Evolutionary conservation across 2,113 vertebrate species (phyloP).

Genomic region (Leucosticte australis): DNA sequence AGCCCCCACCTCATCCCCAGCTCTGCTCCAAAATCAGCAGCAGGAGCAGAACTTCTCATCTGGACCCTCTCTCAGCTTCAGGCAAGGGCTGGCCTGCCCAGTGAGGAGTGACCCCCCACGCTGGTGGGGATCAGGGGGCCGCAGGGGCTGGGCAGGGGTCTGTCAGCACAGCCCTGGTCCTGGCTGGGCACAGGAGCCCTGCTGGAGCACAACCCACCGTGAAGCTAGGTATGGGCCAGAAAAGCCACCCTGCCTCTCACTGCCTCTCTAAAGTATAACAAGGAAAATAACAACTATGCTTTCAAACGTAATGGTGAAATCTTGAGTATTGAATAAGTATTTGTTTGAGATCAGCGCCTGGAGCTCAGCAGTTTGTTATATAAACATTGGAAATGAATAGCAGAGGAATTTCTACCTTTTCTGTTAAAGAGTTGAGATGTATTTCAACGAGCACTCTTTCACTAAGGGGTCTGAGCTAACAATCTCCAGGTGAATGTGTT

Average conservation of each 20-base stretch:
- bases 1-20: neutral
- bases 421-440: neutral
- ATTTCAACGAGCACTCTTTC: neutral
- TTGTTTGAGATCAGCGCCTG: neutral
- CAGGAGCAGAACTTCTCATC: neutral
- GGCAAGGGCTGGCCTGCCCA: accelerated
- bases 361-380: neutral
- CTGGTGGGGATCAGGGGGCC: neutral
- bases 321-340: neutral
- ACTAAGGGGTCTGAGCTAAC: neutral
- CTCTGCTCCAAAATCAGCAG: neutral
- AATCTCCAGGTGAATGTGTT: neutral
- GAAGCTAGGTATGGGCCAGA: neutral
- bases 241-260: neutral
- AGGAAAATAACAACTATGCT: neutral
- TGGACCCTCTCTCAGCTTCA: neutral
- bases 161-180: accelerated
- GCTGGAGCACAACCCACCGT: accelerated
- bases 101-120: accelerated
- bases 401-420: neutral
- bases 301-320: conserved; percentile 19
- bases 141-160: accelerated
- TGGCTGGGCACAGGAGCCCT: accelerated
- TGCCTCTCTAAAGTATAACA: neutral
- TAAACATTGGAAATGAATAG: neutral